Base-by-base conservation (phyloP, 2,113 vertebrate species). In the Dasyurus viverrinus region DNA sequence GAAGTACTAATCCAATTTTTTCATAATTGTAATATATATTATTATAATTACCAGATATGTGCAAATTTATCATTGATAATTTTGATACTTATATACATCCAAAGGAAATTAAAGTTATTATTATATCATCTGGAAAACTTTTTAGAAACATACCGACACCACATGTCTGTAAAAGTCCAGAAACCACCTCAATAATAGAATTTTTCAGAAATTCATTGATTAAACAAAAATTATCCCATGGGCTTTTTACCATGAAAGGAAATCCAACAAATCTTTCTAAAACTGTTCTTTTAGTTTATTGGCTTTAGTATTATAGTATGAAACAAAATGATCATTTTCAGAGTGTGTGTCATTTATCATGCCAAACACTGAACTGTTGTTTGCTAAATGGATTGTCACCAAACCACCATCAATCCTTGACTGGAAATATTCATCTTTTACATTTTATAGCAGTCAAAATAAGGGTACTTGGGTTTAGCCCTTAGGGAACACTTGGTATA, bases 321-420 rank as follows among this genome's bases (percentile, higher is more conserved):
- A 96, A 94, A 93, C 47, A 92, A 42, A 95, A 94, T 47, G 89
- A 54, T 90, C 54, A 92, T 93, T 48, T 90, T 89, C 57, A 89
- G 50, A 50, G 47, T 53, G 53, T 68, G 68, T 57, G 36, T 89
- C 53, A 60, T 57, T 93, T 95, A 92, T 95, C 53, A 95, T 95
- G 76, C 93, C 48, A 95, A 96, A 68, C 57, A 89, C 60, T 55
- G 93, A 68, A 60, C 93, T 89, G 93, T 92, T 90, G 22, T 90
- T 90, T 95, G 26, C 89, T 76, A 60, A 90, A 54, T 60, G 54
- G 52, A 95, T 93, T 93, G 93, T 95, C 90, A 97, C 94, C 76
- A 91, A 92, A 6, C 48, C 36, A 60, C 89, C 54, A 93, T 96
- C 24, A 48, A 91, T 60, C 46, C 90, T 55, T 92, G 52, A 93